These are phyloP conservation scores for Diprion similis DNA, from an alignment of 1,140 invertebrate genomes.

Conservation along the genomic window DNA sequence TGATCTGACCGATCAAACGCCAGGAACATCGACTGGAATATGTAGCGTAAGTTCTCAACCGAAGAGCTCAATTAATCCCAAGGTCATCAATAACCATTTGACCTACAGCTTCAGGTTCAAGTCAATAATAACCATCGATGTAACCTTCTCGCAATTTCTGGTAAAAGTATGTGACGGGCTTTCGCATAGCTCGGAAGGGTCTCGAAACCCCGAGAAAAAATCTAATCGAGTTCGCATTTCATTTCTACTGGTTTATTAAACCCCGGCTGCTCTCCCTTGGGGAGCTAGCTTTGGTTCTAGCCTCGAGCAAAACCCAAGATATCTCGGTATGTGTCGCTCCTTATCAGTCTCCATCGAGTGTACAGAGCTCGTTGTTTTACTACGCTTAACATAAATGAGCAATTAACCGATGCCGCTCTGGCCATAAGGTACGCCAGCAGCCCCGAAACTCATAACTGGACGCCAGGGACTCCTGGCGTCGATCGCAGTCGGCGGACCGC, in stretches of 20 bases:
- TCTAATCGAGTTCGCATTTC: neutral
- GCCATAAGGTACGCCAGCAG: slow-evolving; percentile 7
- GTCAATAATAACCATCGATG: neutral
- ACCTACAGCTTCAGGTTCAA: neutral
- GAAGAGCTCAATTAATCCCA: neutral
- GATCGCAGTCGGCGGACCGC: slow-evolving; percentile 26
- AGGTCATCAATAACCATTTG: neutral
- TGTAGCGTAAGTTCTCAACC: no score
- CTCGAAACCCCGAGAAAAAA: neutral
- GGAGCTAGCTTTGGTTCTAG: neutral
- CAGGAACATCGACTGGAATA: no score
- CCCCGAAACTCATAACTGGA: slow-evolving; percentile 32
- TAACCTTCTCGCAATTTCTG: no score
- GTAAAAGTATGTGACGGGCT: no score
- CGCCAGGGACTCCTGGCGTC: slow-evolving; percentile 15
- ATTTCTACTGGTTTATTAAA: no score
- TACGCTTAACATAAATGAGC: neutral
- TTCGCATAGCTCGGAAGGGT: neutral
- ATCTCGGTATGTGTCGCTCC: neutral
- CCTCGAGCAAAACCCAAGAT: neutral
- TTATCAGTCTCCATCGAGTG: no score
- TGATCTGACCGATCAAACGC: no score
- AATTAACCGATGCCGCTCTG: neutral
- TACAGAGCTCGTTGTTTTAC: neutral
- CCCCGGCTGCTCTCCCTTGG: neutral